Evolutionary conservation across 64 coral and sea anemone genomes (phyloP).

Genomic region (Astreopora myriophthalma): DNA sequence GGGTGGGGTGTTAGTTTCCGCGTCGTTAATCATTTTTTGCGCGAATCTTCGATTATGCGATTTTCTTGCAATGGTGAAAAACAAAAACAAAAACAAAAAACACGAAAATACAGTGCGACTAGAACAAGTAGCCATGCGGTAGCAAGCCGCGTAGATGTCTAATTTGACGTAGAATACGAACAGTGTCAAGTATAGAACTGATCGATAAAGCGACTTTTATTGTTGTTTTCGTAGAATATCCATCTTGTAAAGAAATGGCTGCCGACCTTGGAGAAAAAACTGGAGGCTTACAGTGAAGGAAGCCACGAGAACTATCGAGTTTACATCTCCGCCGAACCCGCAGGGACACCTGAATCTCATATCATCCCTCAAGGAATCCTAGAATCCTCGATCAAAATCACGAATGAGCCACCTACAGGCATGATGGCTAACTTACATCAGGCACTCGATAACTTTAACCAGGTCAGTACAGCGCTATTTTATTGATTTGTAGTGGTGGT

Average conservation of each 20-base stretch:
- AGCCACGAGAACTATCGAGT: constrained; percentile 95
- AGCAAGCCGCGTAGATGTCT: too few species aligned
- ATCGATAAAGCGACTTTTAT: neutral
- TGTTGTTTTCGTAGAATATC: constrained; percentile 75
- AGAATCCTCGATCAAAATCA: constrained; percentile 99
- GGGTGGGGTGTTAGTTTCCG: too few species aligned
- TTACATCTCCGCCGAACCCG: constrained; percentile 96
- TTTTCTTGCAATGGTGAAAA: too few species aligned
- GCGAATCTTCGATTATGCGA: too few species aligned
- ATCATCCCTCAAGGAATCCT: constrained; percentile 97
- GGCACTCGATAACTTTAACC: constrained; percentile 93
- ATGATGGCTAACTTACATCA: constrained; percentile 98
- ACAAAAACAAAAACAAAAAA: too few species aligned
- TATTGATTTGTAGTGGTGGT: neutral
- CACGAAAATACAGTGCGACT: too few species aligned
- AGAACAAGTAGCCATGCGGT: too few species aligned
- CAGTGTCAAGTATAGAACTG: too few species aligned
- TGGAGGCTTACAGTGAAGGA: constrained; percentile 91
- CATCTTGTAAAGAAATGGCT: constrained; percentile 99
- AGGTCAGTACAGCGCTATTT: constrained; percentile 56
- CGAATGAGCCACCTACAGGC: constrained; percentile 98
- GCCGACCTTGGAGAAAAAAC: constrained; percentile 92
- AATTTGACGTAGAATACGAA: neutral
- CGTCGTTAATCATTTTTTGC: too few species aligned
- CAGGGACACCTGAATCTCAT: constrained; percentile 85